These are phyloP conservation scores for Salmo trutta DNA, from an alignment of 2,797 vertebrate species.

Conservation along the genomic window DNA sequence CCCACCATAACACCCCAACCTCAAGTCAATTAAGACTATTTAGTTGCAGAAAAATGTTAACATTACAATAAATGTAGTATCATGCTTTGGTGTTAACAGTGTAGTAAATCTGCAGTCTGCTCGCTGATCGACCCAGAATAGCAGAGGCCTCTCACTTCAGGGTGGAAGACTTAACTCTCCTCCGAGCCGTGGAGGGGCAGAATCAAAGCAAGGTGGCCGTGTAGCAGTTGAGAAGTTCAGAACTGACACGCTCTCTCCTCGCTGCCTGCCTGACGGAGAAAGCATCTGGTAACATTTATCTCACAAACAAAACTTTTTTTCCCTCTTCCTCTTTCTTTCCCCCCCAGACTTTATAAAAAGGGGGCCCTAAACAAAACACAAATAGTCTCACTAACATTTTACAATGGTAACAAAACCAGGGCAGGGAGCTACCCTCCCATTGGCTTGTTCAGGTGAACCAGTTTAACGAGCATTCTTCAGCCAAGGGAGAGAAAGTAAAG, in stretches of 20 bases:
- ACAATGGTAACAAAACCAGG: conserved; percentile 74
- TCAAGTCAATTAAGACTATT: neutral
- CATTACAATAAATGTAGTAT: conserved; percentile 51
- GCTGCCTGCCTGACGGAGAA: conserved; percentile 67
- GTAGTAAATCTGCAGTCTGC: conserved; percentile 46
- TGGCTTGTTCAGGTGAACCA: conserved; percentile 79
- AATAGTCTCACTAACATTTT: conserved; percentile 76
- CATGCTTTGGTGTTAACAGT: conserved; percentile 50
- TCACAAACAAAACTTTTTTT: conserved; percentile 73
- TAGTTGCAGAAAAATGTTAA: neutral
- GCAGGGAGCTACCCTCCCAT: conserved; percentile 65
- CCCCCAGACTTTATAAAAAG: conserved; percentile 56
- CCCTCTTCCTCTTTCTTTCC: conserved; percentile 33
- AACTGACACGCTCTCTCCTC: conserved; percentile 58
- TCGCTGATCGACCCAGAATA: conserved; percentile 15
- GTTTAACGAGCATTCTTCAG: conserved; percentile 82
- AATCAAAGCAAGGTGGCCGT: conserved; percentile 63
- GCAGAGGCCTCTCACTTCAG: conserved; percentile 43
- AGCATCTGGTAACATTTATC: conserved; percentile 84
- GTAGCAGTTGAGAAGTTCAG: conserved; percentile 68
- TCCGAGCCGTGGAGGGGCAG: conserved; percentile 45
- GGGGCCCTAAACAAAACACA: conserved; percentile 77
- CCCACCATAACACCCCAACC: conserved; percentile 22
- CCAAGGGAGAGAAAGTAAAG: conserved; percentile 73
- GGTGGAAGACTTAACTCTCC: conserved; percentile 58